Evolutionary conservation across 2,797 vertebrate genomes (phyloP).

Genomic region (Zalophus californianus): DNA sequence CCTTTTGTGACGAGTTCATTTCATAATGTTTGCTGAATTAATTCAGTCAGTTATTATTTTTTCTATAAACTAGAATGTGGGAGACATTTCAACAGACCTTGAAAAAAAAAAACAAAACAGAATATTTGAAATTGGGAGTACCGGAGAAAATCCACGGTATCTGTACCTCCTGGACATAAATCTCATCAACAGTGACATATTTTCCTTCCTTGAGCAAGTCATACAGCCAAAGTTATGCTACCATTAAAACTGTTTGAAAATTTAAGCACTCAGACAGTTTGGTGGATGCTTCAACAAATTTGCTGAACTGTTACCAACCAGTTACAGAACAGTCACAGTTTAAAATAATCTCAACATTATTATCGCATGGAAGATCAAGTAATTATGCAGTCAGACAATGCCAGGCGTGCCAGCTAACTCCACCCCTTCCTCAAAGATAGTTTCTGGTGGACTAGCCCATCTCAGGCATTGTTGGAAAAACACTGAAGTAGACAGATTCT

Average conservation of each 20-base stretch:
- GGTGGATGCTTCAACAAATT: not conserved
- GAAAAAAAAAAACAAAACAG: not conserved
- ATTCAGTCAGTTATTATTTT: slow-evolving; percentile 11
- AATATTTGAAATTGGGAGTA: not conserved
- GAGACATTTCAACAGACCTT: not conserved
- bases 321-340: not conserved
- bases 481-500: not conserved
- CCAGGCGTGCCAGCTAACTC: not conserved
- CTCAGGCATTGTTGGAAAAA: not conserved
- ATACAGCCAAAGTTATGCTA: not conserved
- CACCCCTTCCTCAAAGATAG: not conserved
- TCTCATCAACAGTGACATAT: not conserved
- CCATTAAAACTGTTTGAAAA: not conserved
- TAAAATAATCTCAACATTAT: not conserved
- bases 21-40: not conserved
- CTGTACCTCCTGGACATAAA: not conserved
- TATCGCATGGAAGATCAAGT: not conserved
- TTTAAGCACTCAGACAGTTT: not conserved
- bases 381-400: not conserved
- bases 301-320: not conserved
- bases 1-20: not conserved
- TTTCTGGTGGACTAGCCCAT: not conserved
- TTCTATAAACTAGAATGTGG: not conserved
- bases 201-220: slow-evolving; percentile 3
- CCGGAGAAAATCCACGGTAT: not conserved